A percentile compares a stretch with the other conserved stretches of the same genome.
Evolutionary conservation across 2,888 invertebrate genomes (phyloP).

Genomic region (Brachypalpus laphriformis): DNA sequence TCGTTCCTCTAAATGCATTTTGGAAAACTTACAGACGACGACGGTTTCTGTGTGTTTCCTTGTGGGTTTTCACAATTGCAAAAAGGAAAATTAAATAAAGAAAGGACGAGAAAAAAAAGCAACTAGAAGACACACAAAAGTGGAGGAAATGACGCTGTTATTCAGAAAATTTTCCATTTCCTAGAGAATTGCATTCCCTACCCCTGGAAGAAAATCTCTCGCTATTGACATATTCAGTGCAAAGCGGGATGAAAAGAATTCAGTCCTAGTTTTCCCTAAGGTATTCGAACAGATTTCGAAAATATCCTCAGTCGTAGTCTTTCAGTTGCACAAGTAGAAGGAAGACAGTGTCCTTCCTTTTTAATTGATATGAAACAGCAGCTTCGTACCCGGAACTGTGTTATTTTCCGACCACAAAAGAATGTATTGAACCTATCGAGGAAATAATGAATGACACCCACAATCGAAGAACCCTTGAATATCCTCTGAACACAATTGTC

Average conservation of each 20-base stretch:
- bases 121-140: conserved; percentile 41
- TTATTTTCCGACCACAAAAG: conserved; percentile 16
- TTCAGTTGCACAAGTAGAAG: background rate
- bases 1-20: conserved; percentile 61
- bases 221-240: conserved; percentile 58
- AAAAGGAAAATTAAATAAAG: conserved; percentile 69
- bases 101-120: conserved; percentile 11
- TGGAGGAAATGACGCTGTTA: conserved; percentile 65
- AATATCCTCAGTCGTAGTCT: conserved; percentile 2
- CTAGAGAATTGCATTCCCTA: conserved; percentile 61
- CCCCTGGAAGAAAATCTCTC: conserved; percentile 38
- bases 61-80: conserved; percentile 67
- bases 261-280: conserved; percentile 53
- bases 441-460: conserved; percentile 59
- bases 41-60: conserved; percentile 43
- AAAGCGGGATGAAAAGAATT: conserved; percentile 57
- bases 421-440: conserved; percentile 29
- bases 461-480: conserved; percentile 62
- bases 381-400: conserved; percentile 23
- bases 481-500: conserved; percentile 42
- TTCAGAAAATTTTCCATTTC: conserved; percentile 73
- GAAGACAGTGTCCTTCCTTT: conserved; percentile 49
- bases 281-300: conserved; percentile 41
- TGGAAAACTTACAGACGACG: conserved; percentile 41
- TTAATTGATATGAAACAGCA: conserved; percentile 56